phyloP scores from a whole-genome alignment of 2,113 vertebrate species.

The Grallaria varia region DNA sequence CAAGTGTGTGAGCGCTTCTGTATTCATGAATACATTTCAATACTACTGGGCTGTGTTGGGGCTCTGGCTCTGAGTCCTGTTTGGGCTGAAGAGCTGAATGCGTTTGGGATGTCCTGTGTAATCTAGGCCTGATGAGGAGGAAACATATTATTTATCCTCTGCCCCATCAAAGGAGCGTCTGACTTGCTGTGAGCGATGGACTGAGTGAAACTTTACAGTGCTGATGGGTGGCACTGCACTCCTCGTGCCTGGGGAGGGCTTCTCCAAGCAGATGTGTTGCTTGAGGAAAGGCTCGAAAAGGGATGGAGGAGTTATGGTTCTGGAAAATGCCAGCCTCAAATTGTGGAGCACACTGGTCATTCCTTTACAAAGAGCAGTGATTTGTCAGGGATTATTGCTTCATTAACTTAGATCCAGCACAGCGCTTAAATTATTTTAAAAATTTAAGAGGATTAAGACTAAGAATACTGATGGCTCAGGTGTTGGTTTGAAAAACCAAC shows the following conservation, averaged over 20 bases:
- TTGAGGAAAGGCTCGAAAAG: neutral
- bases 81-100: neutral
- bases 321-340: neutral
- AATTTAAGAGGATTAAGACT: constrained; percentile 10
- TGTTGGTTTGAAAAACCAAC: constrained; percentile 4
- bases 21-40: neutral
- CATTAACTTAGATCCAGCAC: constrained; percentile 30
- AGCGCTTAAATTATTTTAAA: neutral
- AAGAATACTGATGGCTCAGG: constrained; percentile 7
- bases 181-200: neutral
- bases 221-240: neutral
- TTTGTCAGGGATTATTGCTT: constrained; percentile 36
- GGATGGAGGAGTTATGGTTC: neutral
- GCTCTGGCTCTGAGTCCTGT: neutral
- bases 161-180: neutral
- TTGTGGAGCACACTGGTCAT: neutral
- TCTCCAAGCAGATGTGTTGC: neutral
- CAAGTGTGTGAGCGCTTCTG: neutral
- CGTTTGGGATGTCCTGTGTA: neutral
- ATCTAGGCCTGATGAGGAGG: neutral
- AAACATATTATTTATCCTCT: neutral
- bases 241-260: neutral
- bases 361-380: neutral
- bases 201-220: neutral
- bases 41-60: neutral